Conservation (phyloP, 2,797 vertebrate species). For the Cuniculus paca region DNA sequence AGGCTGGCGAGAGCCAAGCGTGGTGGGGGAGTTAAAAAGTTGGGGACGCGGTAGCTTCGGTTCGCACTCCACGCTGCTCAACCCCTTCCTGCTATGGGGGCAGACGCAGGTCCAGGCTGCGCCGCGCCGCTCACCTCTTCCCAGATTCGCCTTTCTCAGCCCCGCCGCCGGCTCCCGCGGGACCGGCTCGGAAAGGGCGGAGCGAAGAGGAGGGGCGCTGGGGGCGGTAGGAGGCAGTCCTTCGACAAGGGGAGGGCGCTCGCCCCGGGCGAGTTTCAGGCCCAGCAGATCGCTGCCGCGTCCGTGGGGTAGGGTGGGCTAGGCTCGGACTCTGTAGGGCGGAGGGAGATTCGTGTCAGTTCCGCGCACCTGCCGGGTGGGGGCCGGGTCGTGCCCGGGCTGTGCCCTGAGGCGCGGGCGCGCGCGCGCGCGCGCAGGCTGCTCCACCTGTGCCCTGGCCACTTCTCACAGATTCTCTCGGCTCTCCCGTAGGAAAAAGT, state of each 20-base stretch:
- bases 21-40: slow-evolving; percentile 25
- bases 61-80: neutral
- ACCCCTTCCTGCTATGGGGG: neutral
- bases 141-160: neutral
- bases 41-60: neutral
- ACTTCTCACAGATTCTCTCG: slow-evolving; percentile 51
- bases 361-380: neutral
- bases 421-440: neutral
- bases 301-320: slow-evolving; percentile 26
- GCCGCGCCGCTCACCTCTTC: neutral
- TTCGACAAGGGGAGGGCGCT: neutral
- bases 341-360: neutral
- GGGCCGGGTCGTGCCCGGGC: neutral
- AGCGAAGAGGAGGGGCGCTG: neutral
- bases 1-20: neutral
- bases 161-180: neutral
- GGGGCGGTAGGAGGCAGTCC: neutral
- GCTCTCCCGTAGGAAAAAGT: slow-evolving; percentile 95
- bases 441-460: neutral
- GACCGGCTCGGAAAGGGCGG: neutral
- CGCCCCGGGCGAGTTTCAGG: neutral
- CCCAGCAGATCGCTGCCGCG: neutral
- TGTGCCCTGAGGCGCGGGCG: neutral
- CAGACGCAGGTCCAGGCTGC: neutral
- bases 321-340: neutral